Base-by-base conservation (phyloP, 2,888 invertebrate species). In the Apamea epomidion region DNA sequence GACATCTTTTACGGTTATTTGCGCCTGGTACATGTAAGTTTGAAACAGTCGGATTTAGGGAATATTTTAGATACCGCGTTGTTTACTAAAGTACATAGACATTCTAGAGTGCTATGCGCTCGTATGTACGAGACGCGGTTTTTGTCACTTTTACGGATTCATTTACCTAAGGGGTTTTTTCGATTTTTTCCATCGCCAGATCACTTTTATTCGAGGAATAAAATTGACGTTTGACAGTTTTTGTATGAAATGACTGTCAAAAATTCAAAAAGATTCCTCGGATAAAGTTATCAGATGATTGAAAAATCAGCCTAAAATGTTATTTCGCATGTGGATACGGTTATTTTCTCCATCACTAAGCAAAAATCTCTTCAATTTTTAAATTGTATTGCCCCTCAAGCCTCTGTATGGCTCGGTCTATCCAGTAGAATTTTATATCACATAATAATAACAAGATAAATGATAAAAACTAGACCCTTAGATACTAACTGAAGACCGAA, bases 1-100 rank as follows among this genome's bases (percentile, higher is more conserved):
- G 16, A 78, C 32, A 37, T 76, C 25, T 70, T 77, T n/a, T 29
- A 32, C 51, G 10, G 8, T 77, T 12, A 60, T 83, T 54, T 60
- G 37, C 29, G 45, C 71, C 82, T 71, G 21, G 83, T 74, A 81
- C 67, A 32, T 12, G 14, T 1, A 16, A 25, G 4, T 62, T 60
- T 51, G 45, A 62, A 62, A 54, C 10, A 32, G 21, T 1, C n/a
- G 5, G n/a, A 29, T 60, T 45, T 42, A 42, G 16, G 42, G 29
- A n/a, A 54, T 29, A 25, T 37, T 21, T 32, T 65, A 65, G 37
- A 67, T 25, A 25, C 7, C 1, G 25, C 0, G 3, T 67, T 25
- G 7, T 65, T 32, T 32, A 42, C 14, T n/a, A 2, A 62, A 6
- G 7, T 14, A 62, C 62, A n/a, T 18, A 21, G 64, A 16, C 1